phyloP scores from a whole-genome alignment of 2,113 vertebrate genomes.

The Tringa solitaria region DNA sequence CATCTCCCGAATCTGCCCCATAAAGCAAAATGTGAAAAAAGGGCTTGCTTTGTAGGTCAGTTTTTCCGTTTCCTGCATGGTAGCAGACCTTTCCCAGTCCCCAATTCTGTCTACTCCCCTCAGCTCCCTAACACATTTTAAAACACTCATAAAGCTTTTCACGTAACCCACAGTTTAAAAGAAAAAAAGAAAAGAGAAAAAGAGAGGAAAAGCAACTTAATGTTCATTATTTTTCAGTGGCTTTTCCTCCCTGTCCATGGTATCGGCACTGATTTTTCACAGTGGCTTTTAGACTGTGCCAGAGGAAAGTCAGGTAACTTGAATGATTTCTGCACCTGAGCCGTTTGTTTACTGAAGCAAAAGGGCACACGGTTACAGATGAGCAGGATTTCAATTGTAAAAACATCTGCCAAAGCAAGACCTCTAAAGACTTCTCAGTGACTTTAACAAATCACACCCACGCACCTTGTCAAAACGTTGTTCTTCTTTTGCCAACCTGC shows the following conservation, averaged over 20 bases:
- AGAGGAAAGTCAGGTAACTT: neutral
- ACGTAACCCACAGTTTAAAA: neutral
- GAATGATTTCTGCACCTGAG: neutral
- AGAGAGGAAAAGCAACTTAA: neutral
- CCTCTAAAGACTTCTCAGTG: neutral
- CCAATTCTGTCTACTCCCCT: neutral
- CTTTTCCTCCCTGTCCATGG: neutral
- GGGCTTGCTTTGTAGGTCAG: neutral
- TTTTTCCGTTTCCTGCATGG: rapidly evolving
- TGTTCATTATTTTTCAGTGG: neutral
- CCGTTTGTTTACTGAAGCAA: neutral
- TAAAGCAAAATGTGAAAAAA: neutral
- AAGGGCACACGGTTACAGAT: neutral
- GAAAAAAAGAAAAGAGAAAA: neutral
- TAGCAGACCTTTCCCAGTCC: neutral
- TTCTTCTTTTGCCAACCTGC: neutral
- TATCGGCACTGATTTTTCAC: neutral
- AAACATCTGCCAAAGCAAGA: neutral
- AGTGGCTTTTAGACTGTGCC: neutral
- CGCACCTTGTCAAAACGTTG: neutral
- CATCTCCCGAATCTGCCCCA: neutral
- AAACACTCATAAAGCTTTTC: neutral
- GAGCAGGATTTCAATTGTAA: neutral
- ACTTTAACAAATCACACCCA: neutral
- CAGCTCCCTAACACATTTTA: neutral